Evolutionary conservation across 2,113 vertebrate species (phyloP), one percentile per base, ranked within the genome.

Genomic region (Anoura caudifer): DNA sequence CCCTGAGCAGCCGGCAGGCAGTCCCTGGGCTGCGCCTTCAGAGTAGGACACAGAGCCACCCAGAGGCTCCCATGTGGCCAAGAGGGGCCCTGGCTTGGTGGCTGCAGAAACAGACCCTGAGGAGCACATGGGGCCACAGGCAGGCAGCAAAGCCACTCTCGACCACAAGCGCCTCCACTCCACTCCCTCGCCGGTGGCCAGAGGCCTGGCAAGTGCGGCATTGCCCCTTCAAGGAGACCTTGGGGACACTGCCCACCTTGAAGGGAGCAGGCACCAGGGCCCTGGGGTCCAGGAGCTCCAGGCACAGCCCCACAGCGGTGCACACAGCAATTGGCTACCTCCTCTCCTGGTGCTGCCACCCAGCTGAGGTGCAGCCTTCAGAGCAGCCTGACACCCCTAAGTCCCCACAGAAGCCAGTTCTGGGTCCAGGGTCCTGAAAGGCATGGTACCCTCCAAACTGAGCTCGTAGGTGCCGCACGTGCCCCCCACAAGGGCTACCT

Each of bases 381-480:
- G 38, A 26, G 67, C 20, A 2, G 43, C 36, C 9, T 14, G 36
- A n/a, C 16, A 5, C 24, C 16, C 17, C 20, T 13, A 6, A 2
- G 67, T 24, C 16, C 80, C 24, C 36, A 14, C 6, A 65, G 59
- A 33, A 56, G 50, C 54, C 0, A 0, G 65, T 5, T 79, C 54
- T 7, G 83, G 8, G 45, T 2, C 84, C 63, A 3, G 16, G 7
- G 79, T 70, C 50, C 61, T 36, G 1, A 2, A 59, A 67, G 76
- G 47, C 79, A 31, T 12, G 38, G 47, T 15, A 31, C 24, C 11
- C 61, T 59, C 75, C 15, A 31, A 3, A 76, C 16, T 0, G 61
- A 33, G 10, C 72, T 7, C 0, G 1, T 16, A 19, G 67, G 20
- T 17, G 24, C 13, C 38, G 7, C 3, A 0, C 4, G 8, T 0